Conservation (phyloP, 2,888 invertebrate species). For the Nasonovia ribisnigri region DNA sequence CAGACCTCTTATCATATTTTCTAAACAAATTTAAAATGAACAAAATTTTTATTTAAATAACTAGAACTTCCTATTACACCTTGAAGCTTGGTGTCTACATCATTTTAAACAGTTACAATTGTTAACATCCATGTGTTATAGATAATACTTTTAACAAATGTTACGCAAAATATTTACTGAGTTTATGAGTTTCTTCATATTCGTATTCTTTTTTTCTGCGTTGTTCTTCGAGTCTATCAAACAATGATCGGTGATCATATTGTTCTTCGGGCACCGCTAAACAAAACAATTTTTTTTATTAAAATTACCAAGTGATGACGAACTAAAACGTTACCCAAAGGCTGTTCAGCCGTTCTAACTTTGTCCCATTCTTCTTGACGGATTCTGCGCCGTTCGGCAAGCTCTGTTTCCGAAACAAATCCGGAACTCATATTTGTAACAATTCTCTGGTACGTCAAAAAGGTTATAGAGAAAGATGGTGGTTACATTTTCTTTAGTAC, state of each 20-base stretch:
- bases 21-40: conserved; percentile 69
- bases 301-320: neutral
- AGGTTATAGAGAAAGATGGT: neutral
- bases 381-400: conserved; percentile 82
- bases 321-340: conserved; percentile 77
- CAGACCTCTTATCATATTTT: conserved; percentile 81
- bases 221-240: conserved; percentile 92
- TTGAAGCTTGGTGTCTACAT: neutral
- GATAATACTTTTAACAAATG: neutral
- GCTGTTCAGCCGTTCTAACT: conserved; percentile 91
- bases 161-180: conserved; percentile 78
- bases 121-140: neutral
- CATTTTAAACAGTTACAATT: neutral
- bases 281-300: conserved; percentile 66
- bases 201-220: conserved; percentile 91
- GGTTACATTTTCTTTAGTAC: neutral
- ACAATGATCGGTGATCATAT: conserved; percentile 88
- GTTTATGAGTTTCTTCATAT: conserved; percentile 93
- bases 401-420: conserved; percentile 90
- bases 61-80: conserved; percentile 29
- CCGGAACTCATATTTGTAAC: conserved; percentile 83
- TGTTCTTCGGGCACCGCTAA: conserved; percentile 90
- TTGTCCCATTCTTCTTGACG: conserved; percentile 98
- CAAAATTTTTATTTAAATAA: neutral
- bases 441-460: neutral